Conservation (phyloP, 2,113 vertebrate species). For the Ammospiza nelsoni region DNA sequence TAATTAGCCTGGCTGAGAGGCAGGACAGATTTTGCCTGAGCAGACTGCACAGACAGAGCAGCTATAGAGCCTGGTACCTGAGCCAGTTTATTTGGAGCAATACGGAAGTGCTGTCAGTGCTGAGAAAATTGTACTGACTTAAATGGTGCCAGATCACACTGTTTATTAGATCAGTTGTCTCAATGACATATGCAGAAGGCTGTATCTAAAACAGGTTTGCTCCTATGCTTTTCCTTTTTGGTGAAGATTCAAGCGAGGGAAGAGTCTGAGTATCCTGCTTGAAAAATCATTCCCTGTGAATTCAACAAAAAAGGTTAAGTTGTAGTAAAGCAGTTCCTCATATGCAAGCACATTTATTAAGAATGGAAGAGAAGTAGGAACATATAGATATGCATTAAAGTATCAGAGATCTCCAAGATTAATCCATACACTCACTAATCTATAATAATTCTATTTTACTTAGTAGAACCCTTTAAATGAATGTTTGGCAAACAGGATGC, state of each 20-base stretch:
- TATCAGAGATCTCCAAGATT: background rate
- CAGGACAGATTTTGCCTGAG: constrained; percentile 8
- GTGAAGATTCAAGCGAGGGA: background rate
- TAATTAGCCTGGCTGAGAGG: constrained; percentile 21
- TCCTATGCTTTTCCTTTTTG: background rate
- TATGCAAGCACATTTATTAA: background rate
- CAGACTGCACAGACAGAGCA: background rate
- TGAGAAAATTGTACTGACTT: background rate
- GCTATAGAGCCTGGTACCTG: background rate
- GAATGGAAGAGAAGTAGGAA: background rate
- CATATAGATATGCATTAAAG: background rate
- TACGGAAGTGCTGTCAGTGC: background rate
- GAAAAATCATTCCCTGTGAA: background rate
- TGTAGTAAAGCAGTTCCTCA: background rate
- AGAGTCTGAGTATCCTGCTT: background rate
- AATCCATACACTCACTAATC: background rate
- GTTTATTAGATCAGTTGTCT: background rate
- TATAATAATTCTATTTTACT: background rate
- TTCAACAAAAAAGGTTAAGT: background rate
- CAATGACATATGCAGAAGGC: background rate
- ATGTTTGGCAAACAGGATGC: background rate
- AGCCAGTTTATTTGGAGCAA: background rate
- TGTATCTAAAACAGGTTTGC: background rate
- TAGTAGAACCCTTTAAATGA: background rate
- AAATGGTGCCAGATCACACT: background rate